A percentile compares a stretch with the other conserved stretches of the same genome.
Conservation (phyloP, 2,797 vertebrate species). For the Sebastes itinus region DNA sequence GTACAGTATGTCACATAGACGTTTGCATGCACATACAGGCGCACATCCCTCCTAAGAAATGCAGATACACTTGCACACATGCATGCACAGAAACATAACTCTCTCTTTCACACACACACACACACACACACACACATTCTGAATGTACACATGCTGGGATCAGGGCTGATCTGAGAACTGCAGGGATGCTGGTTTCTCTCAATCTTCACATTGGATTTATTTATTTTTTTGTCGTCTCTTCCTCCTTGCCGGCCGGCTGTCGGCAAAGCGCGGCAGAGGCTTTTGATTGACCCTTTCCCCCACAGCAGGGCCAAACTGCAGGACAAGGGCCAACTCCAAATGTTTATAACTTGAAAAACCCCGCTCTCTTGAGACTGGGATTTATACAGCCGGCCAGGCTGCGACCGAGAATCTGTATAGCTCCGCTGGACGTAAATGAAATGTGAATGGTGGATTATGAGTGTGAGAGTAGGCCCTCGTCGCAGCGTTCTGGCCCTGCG, state of each 20-base stretch:
- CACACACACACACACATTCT: conserved; percentile 26
- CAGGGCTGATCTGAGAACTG: conserved; percentile 65
- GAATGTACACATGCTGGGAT: conserved; percentile 67
- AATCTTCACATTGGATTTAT: conserved; percentile 28
- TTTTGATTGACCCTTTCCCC: conserved; percentile 36
- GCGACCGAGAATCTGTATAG: background rate
- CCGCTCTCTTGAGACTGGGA: conserved; percentile 6
- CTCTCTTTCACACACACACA: background rate
- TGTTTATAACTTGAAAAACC: conserved; percentile 27
- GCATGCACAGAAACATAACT: conserved; percentile 22
- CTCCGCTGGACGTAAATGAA: conserved; percentile 17
- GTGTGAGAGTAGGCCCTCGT: background rate
- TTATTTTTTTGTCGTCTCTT: background rate
- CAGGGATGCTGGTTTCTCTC: conserved; percentile 42
- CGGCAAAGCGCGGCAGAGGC: conserved; percentile 2
- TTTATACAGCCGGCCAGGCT: background rate
- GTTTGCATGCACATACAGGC: background rate
- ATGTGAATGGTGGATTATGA: conserved; percentile 5
- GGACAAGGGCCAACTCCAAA: conserved; percentile 27
- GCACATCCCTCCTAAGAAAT: background rate
- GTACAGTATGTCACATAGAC: background rate
- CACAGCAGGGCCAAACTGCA: conserved; percentile 59
- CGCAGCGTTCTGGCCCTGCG: conserved; percentile 41
- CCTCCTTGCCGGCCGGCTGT: conserved; percentile 25
- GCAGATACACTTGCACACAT: conserved; percentile 29